Evolutionary conservation across 2,888 invertebrate species (phyloP).

Genomic region (Arctia plantaginis): DNA sequence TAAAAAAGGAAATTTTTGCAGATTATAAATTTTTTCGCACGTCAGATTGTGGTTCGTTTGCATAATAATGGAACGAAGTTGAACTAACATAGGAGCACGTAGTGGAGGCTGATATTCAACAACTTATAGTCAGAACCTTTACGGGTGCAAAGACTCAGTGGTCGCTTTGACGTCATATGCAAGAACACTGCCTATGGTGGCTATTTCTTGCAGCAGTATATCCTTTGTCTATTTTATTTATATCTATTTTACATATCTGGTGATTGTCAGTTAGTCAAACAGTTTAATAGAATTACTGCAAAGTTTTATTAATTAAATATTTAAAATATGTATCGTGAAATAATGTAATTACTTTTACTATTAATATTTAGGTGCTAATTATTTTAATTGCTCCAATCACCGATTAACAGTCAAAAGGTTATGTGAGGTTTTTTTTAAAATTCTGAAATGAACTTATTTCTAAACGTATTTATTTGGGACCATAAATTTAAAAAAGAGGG

Average conservation of each 20-base stretch:
- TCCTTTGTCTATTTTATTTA: neutral
- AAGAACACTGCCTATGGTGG: conserved; percentile 29
- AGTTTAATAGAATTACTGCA: too few relatives aligned
- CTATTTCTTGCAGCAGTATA: conserved; percentile 21
- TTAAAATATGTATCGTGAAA: too few relatives aligned
- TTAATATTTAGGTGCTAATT: too few relatives aligned
- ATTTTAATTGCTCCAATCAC: too few relatives aligned
- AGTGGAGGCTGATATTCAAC: conserved; percentile 46
- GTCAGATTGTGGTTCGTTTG: conserved; percentile 32
- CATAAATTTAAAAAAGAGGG: too few relatives aligned
- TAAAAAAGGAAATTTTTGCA: conserved; percentile 10
- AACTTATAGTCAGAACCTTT: conserved; percentile 42
- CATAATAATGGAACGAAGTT: conserved; percentile 47
- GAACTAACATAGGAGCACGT: conserved; percentile 44
- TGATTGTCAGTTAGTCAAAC: too few relatives aligned
- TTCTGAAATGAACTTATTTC: too few relatives aligned
- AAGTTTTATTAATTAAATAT: too few relatives aligned
- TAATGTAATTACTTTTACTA: too few relatives aligned
- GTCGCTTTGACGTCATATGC: conserved; percentile 65
- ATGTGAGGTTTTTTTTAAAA: too few relatives aligned
- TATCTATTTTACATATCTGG: neutral
- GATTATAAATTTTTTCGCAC: conserved; percentile 24
- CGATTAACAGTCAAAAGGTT: too few relatives aligned
- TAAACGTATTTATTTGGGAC: too few relatives aligned
- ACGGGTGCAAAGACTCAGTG: conserved; percentile 57